Conservation (phyloP, 2,797 vertebrate genomes). For the Bradypodion pumilum region DNA sequence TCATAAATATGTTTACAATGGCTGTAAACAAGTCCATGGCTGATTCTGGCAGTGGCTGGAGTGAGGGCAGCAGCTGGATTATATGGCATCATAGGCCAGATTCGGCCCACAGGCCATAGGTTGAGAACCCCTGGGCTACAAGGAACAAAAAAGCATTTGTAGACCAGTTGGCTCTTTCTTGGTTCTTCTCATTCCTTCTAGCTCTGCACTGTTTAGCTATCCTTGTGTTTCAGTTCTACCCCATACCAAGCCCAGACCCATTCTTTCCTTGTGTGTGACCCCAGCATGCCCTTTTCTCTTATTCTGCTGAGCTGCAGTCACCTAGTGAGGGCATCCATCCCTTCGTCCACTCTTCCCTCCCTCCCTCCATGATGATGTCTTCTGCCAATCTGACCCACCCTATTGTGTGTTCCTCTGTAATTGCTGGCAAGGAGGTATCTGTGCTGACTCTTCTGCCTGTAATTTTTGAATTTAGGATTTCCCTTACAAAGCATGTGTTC, state of each 20-base stretch:
- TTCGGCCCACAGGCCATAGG: no score
- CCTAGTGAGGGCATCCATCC: no score
- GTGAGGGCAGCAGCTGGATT: no score
- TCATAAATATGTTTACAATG: no score
- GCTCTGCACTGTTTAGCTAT: neutral
- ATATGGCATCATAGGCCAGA: no score
- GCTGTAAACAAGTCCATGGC: no score
- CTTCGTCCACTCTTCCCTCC: neutral
- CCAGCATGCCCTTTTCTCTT: neutral
- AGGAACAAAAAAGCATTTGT: no score
- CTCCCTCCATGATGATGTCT: neutral
- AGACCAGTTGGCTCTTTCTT: neutral
- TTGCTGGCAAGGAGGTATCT: neutral
- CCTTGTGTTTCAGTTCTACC: neutral
- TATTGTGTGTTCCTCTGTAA: no score
- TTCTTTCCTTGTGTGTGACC: neutral
- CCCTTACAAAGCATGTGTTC: neutral
- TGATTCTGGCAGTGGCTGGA: no score
- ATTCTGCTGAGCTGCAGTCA: neutral
- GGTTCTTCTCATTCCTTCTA: neutral
- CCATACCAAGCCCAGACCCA: neutral
- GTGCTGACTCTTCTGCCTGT: neutral
- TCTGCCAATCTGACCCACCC: neutral
- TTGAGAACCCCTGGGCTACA: no score
- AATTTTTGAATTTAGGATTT: neutral